Evolutionary conservation across 2,113 vertebrate genomes (phyloP).

Genomic region (Anser cygnoides): DNA sequence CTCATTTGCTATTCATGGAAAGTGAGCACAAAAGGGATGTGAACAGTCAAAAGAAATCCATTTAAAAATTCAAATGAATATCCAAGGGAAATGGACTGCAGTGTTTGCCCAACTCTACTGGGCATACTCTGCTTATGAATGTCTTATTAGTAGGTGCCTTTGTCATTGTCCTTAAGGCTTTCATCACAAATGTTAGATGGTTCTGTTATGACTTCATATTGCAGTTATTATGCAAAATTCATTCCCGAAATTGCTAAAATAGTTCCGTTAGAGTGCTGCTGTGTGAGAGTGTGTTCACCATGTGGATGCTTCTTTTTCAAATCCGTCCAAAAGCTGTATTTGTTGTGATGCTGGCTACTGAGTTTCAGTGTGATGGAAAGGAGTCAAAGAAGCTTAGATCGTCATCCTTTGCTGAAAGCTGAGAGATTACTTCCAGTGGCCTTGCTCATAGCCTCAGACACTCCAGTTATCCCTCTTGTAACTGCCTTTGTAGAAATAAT

Average conservation of each 20-base stretch:
- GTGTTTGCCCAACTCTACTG: constrained; percentile 28
- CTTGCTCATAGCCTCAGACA: neutral
- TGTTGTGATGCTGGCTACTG: neutral
- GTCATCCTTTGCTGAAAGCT: neutral
- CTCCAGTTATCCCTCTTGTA: neutral
- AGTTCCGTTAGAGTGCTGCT: neutral
- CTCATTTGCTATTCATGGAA: constrained; percentile 54
- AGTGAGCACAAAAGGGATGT: constrained; percentile 55
- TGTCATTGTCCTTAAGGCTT: constrained; percentile 46
- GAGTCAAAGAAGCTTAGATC: neutral
- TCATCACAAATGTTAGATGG: neutral
- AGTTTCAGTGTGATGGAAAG: neutral
- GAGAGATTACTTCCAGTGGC: neutral
- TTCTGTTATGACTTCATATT: constrained; percentile 1
- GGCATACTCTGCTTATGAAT: neutral
- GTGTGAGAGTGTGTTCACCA: neutral
- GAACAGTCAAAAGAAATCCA: constrained; percentile 39
- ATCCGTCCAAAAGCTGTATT: neutral
- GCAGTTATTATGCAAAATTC: constrained; percentile 13
- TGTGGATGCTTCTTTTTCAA: neutral
- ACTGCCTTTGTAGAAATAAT: neutral
- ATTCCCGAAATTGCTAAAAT: neutral
- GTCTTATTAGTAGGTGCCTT: constrained; percentile 32
- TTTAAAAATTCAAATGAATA: constrained; percentile 56
- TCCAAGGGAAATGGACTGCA: constrained; percentile 40